phyloP scores from a whole-genome alignment of 2,888 invertebrate species.

The Torymus texanus region DNA sequence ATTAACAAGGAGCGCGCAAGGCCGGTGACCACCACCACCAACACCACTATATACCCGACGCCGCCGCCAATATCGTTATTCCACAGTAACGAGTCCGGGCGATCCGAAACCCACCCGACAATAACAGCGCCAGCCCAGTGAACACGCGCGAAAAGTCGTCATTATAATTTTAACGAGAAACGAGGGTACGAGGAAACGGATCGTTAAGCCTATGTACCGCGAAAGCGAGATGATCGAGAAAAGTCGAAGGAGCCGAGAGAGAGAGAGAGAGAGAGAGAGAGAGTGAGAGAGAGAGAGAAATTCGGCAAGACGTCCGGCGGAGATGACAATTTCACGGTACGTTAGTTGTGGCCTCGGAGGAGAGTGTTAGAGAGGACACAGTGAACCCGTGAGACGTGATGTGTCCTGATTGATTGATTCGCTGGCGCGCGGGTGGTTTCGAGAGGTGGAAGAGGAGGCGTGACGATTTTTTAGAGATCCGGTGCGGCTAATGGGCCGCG shows the following conservation, averaged over 20 bases:
- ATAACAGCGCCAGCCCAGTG: constrained; percentile 25
- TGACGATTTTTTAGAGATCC: too few species aligned
- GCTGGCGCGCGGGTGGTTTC: constrained; percentile 23
- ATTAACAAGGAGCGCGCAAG: constrained; percentile 18
- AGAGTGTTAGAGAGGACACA: constrained; percentile 1
- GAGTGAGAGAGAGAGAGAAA: constrained; percentile 41
- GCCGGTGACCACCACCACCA: too few species aligned
- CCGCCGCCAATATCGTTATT: too few species aligned
- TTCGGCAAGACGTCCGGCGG: constrained; percentile 57
- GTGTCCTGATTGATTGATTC: constrained; percentile 47
- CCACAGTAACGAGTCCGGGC: constrained; percentile 1
- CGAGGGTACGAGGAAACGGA: constrained; percentile 25
- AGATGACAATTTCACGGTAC: constrained; percentile 73
- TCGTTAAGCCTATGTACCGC: constrained; percentile 45
- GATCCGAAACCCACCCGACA: not conserved
- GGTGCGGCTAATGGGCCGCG: too few species aligned
- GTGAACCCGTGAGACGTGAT: not conserved
- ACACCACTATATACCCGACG: too few species aligned
- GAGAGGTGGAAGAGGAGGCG: constrained; percentile 62
- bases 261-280: too few species aligned
- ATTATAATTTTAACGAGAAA: constrained; percentile 45
- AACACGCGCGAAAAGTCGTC: constrained; percentile 20
- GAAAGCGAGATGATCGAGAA: not conserved
- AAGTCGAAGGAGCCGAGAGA: constrained; percentile 5
- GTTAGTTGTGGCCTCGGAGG: constrained; percentile 61